phyloP scores from a whole-genome alignment of 2,888 invertebrate genomes.

The Rhagophthalmus giganteus region DNA sequence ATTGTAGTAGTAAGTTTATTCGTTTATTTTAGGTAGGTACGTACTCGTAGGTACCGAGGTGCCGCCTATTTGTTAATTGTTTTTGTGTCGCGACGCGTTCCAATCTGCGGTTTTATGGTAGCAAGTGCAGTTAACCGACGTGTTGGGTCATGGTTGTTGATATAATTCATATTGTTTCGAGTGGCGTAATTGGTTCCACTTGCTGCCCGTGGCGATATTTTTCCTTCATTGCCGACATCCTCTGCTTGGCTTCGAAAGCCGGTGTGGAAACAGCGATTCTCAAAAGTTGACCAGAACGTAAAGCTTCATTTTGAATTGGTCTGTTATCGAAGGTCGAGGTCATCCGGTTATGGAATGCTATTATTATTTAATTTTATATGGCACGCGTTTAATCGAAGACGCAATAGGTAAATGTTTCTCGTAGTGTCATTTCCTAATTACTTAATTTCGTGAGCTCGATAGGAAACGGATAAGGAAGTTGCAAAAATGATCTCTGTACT shows the following conservation, averaged over 20 bases:
- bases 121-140: constrained; percentile 12
- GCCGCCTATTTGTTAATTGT: no score
- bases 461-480: not conserved
- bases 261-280: constrained; percentile 1
- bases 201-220: constrained; percentile 46
- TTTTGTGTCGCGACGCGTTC: no score
- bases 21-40: no score
- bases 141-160: constrained; percentile 23
- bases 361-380: constrained; percentile 1
- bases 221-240: constrained; percentile 46
- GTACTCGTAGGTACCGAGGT: no score
- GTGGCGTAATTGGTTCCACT: constrained; percentile 46
- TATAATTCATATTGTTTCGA: constrained; percentile 25
- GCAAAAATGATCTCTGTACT: constrained; percentile 2
- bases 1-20: no score
- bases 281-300: not conserved
- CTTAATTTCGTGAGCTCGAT: not conserved
- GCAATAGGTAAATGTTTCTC: constrained; percentile 3
- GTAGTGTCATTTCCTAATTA: constrained; percentile 8
- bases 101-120: constrained; percentile 9
- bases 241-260: constrained; percentile 19
- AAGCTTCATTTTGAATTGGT: no score
- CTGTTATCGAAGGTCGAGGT: constrained; percentile 7
- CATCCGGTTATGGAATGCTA: not conserved
- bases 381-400: constrained; percentile 8